phyloP scores from a whole-genome alignment of 2,113 vertebrate species.

The Tetraodon nigroviridis region DNA sequence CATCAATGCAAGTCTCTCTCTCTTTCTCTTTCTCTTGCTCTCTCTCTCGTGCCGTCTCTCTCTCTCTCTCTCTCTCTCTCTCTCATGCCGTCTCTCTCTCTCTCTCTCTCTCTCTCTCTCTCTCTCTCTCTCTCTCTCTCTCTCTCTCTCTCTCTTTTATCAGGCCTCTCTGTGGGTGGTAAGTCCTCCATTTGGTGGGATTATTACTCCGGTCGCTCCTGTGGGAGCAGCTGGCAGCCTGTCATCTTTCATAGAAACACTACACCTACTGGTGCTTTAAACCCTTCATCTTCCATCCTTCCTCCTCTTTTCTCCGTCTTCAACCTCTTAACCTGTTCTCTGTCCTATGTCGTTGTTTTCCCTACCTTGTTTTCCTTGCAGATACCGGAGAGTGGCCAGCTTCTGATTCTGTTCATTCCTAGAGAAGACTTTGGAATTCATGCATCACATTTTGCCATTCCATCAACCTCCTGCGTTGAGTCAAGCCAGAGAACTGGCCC shows the following conservation, averaged over 20 bases:
- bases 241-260: constrained; percentile 53
- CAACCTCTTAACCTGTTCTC: constrained; percentile 41
- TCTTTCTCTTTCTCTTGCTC: background rate
- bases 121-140: too few relatives aligned
- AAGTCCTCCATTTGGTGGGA: constrained; percentile 61
- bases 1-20: background rate
- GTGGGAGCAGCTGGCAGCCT: constrained; percentile 57
- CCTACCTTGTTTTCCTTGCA: constrained; percentile 14
- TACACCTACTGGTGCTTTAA: constrained; percentile 64
- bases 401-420: background rate
- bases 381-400: constrained; percentile 24
- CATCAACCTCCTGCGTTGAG: background rate
- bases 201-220: constrained; percentile 54
- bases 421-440: background rate
- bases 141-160: constrained; percentile 3
- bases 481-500: background rate
- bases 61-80: too few relatives aligned
- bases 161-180: constrained; percentile 56
- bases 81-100: too few relatives aligned
- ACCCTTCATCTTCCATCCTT: constrained; percentile 44
- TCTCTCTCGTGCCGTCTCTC: too few relatives aligned
- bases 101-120: too few relatives aligned
- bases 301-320: constrained; percentile 32
- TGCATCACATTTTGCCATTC: background rate
- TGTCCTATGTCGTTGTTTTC: constrained; percentile 1